These are phyloP conservation scores for Caenorhabditis becei DNA, from an alignment of 2,888 invertebrate species.

Conservation along the genomic window DNA sequence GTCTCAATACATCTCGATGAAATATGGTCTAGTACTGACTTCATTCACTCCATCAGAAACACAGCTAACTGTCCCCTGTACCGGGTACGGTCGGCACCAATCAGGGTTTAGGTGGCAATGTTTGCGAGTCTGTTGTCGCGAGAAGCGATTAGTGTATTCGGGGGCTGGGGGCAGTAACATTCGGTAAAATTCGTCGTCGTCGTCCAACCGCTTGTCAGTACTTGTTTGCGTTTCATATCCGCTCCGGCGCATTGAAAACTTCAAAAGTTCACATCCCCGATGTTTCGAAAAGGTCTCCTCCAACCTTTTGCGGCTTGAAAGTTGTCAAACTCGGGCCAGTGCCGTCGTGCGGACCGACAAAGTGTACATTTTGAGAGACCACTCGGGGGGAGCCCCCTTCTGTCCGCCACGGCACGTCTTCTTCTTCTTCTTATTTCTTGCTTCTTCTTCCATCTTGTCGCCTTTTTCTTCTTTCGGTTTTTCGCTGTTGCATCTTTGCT, in stretches of 20 bases:
- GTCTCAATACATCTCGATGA: too few species aligned
- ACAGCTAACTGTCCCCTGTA: too few species aligned
- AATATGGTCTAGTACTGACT: too few species aligned
- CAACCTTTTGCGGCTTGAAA: slow-evolving; percentile 44
- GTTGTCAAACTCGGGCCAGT: slow-evolving; percentile 39
- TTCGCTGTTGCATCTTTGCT: slow-evolving; percentile 19
- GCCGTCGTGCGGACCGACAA: slow-evolving; percentile 12
- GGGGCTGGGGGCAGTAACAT: slow-evolving; percentile 22
- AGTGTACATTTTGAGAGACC: slow-evolving; percentile 48
- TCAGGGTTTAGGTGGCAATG: slow-evolving; percentile 19
- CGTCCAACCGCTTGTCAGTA: slow-evolving; percentile 20
- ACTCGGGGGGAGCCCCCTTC: slow-evolving; percentile 33
- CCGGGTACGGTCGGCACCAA: slow-evolving; percentile 7
- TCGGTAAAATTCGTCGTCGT: background rate
- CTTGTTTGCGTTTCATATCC: slow-evolving; percentile 44
- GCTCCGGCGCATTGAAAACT: background rate
- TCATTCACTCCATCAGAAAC: too few species aligned
- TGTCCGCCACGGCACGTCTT: slow-evolving; percentile 29
- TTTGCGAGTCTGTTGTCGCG: slow-evolving; percentile 33
- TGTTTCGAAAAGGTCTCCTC: slow-evolving; percentile 8
- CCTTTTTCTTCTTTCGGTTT: slow-evolving; percentile 35
- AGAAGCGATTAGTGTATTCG: slow-evolving; percentile 53
- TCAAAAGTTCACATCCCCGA: background rate
- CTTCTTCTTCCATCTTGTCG: slow-evolving; percentile 51
- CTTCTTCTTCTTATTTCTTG: slow-evolving; percentile 14